These are phyloP conservation scores for Campaea margaritaria DNA, from an alignment of 2,888 invertebrate genomes.

Conservation along the genomic window DNA sequence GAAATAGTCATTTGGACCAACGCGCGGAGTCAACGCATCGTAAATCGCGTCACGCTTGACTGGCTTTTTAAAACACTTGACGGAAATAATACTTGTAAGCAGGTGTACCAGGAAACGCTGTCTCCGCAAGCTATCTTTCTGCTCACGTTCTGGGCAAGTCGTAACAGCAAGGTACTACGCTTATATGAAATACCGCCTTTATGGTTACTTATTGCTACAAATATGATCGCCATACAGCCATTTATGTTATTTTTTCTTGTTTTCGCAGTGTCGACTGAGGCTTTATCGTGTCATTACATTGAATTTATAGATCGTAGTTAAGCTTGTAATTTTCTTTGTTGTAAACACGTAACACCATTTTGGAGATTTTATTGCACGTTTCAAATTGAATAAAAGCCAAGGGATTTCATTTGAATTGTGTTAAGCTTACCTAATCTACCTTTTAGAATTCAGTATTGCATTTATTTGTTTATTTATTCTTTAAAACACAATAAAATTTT, in stretches of 20 bases:
- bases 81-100: slow-evolving; percentile 59
- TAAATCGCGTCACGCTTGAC: slow-evolving; percentile 36
- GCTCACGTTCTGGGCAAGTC: slow-evolving; percentile 72
- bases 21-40: slow-evolving; percentile 6
- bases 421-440: neutral
- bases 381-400: slow-evolving; percentile 29
- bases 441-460: no score
- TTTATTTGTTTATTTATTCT: no score
- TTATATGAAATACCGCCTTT: slow-evolving; percentile 75
- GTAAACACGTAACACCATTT: slow-evolving; percentile 40
- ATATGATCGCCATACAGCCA: slow-evolving; percentile 63
- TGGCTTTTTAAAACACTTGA: slow-evolving; percentile 53
- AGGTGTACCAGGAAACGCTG: slow-evolving; percentile 73
- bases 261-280: slow-evolving; percentile 51
- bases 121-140: slow-evolving; percentile 62
- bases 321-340: slow-evolving; percentile 48
- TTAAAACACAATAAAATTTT: no score
- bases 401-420: slow-evolving; percentile 7
- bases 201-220: slow-evolving; percentile 74
- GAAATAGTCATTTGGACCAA: slow-evolving; percentile 26
- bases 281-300: slow-evolving; percentile 60
- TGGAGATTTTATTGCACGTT: slow-evolving; percentile 34
- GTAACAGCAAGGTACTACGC: slow-evolving; percentile 71
- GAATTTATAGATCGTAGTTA: slow-evolving; percentile 55
- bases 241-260: slow-evolving; percentile 62